Conservation (phyloP, 2,797 vertebrate genomes). For the Malacoctenus gilli region DNA sequence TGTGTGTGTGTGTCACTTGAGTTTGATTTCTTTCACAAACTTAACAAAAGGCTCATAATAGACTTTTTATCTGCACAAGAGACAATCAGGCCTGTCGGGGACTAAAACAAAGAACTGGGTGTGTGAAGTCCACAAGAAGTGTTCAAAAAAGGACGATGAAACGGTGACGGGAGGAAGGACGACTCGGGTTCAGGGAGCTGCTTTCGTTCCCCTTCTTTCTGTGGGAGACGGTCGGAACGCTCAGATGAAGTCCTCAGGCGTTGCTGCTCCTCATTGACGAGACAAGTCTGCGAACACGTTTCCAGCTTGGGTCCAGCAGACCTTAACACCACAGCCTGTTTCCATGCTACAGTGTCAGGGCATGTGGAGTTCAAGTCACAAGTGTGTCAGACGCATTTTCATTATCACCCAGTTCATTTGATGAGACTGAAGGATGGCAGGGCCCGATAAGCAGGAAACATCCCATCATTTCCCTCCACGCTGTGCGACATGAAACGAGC, state of each 20-base stretch:
- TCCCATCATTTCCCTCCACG: conserved; percentile 49
- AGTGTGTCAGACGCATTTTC: conserved; percentile 22
- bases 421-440: conserved; percentile 24
- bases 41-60: conserved; percentile 62
- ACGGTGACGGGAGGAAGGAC: no score
- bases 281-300: no score
- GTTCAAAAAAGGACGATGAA: no score
- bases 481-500: conserved; percentile 40
- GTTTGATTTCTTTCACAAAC: conserved; percentile 63
- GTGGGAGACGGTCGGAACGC: no score
- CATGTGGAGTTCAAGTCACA: conserved; percentile 7
- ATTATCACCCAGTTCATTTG: conserved; percentile 37
- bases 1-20: conserved; percentile 49
- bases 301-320: no score
- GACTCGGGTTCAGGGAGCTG: no score
- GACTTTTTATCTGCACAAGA: conserved; percentile 62
- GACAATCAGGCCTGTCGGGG: conserved; percentile 50
- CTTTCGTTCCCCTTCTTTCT: no score
- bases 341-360: conserved; percentile 1
- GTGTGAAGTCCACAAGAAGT: conserved; percentile 32
- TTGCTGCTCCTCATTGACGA: no score
- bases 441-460: conserved; percentile 22
- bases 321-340: no score
- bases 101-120: conserved; percentile 40
- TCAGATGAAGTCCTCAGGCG: no score